Conservation (phyloP, 1,140 invertebrate species). For the Geopemphigus sp. region DNA sequence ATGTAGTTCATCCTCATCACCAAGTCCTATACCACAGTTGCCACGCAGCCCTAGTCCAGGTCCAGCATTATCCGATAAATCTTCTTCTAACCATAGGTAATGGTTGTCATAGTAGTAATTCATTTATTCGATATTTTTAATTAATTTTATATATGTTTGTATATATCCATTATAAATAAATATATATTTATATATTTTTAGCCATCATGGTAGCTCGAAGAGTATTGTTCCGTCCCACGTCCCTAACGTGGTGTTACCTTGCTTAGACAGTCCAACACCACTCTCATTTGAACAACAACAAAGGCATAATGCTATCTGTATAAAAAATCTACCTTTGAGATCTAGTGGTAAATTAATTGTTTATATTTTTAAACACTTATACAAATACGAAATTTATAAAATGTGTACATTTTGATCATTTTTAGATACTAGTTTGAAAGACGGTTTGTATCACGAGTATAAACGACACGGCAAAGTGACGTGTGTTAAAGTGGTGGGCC, state of each 20-base stretch:
- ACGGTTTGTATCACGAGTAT: conserved; percentile 96
- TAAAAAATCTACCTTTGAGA: conserved; percentile 82
- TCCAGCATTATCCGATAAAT: conserved; percentile 48
- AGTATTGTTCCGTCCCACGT: conserved; percentile 57
- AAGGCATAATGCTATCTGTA: conserved; percentile 83
- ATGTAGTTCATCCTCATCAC: conserved; percentile 50
- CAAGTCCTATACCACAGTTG: conserved; percentile 29
- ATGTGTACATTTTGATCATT: conserved; percentile 46
- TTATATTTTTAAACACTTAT: too few species aligned
- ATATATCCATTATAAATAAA: conserved; percentile 11
- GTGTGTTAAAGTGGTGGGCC: conserved; percentile 85
- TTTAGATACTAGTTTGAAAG: conserved; percentile 89
- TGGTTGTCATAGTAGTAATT: not conserved
- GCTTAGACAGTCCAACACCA: conserved; percentile 15
- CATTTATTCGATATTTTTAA: conserved; percentile 12
- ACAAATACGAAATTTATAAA: too few species aligned
- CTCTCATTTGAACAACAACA: conserved; percentile 65
- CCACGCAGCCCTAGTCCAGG: conserved; percentile 29
- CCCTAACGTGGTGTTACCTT: conserved; percentile 49
- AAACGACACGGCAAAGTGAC: conserved; percentile 97
- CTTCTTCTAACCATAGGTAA: conserved; percentile 40
- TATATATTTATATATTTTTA: conserved; percentile 40
- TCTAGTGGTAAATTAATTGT: conserved; percentile 64
- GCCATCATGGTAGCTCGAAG: conserved; percentile 52
- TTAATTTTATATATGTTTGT: not conserved